Base-by-base conservation (phyloP, 2,888 invertebrate genomes). In the Melanostoma scalare region DNA sequence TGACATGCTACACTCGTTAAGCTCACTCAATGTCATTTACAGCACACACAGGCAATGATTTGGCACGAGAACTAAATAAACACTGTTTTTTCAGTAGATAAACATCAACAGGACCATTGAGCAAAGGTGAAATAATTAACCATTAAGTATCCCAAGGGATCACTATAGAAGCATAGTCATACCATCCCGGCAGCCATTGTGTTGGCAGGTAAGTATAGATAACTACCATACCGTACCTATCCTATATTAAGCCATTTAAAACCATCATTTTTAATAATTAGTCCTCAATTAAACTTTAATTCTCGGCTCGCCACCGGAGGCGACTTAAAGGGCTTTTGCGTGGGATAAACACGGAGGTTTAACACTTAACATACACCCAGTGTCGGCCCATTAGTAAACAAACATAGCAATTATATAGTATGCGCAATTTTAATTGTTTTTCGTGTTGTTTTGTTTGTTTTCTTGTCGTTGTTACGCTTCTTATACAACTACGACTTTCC, bases 231-330 rank as follows among this genome's bases (percentile, higher is more conserved):
- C 20, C n/a, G n/a, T n/a, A n/a, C n/a, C n/a, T n/a, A n/a, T n/a
- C 8, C 3, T 48, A 74, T 52, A 36, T 42, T 35, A 55, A 52
- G 68, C 44, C 56, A 65, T 65, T 75, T 69, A 75, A 40, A 52
- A 44, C 61, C 65, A 58, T 46, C 31, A 69, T 75, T 80, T 80
- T 75, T 80, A 69, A 80, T 80, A 80, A 80, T 80, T 69, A 75
- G 53, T 42, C 56, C 58, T 44, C 46, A 71, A 80, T 65, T 80
- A 60, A 60, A 60, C 58, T 48, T 67, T 75, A 65, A 56, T 69
- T 52, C 33, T 56, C 10, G 3, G 20, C 6, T 20, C 20, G 20
- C 20, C 20, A 20, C 42, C 31, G 38, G 9, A 52, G 61, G 38
- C 35, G 55, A 42, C 48, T 74, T 61, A 61, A 48, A 44, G 42